phyloP scores from a whole-genome alignment of 1,140 invertebrate species.

The Matsumurasca onukii region DNA sequence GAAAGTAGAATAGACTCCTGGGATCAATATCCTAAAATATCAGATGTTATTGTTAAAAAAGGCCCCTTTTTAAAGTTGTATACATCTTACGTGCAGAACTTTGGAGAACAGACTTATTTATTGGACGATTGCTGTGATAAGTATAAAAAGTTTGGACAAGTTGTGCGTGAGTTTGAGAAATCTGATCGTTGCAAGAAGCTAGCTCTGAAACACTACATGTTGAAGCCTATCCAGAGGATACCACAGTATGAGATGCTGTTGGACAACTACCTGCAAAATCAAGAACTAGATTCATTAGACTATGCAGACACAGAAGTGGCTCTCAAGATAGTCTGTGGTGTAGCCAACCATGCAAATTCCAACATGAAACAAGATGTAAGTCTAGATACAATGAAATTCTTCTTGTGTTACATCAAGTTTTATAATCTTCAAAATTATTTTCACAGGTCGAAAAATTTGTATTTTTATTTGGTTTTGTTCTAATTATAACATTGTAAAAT shows the following conservation, averaged over 20 bases:
- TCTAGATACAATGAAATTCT: conserved; percentile 25
- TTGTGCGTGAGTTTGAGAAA: conserved; percentile 67
- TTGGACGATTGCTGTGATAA: conserved; percentile 63
- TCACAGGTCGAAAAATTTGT: too few species aligned
- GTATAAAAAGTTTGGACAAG: conserved; percentile 60
- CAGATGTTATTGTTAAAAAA: conserved; percentile 75
- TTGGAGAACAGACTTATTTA: conserved; percentile 60
- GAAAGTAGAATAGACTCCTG: conserved; percentile 62
- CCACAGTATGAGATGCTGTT: conserved; percentile 68
- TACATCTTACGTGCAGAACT: conserved; percentile 70
- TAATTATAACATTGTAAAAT: too few species aligned
- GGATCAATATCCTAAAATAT: conserved; percentile 59
- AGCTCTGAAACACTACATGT: conserved; percentile 69
- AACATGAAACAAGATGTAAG: conserved; percentile 64
- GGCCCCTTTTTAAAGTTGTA: conserved; percentile 77
- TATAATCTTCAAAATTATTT: conserved; percentile 38
- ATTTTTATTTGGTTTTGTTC: too few species aligned
- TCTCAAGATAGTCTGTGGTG: conserved; percentile 66
- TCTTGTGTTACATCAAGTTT: conserved; percentile 48
- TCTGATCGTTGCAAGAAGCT: conserved; percentile 62
- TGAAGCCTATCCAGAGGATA: conserved; percentile 75
- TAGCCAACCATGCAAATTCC: conserved; percentile 75
- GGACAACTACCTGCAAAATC: conserved; percentile 64
- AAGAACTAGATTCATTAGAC: conserved; percentile 59
- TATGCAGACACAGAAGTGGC: conserved; percentile 66